Evolutionary conservation across 2,113 vertebrate species (phyloP).

Genomic region (Microtus richardsoni): DNA sequence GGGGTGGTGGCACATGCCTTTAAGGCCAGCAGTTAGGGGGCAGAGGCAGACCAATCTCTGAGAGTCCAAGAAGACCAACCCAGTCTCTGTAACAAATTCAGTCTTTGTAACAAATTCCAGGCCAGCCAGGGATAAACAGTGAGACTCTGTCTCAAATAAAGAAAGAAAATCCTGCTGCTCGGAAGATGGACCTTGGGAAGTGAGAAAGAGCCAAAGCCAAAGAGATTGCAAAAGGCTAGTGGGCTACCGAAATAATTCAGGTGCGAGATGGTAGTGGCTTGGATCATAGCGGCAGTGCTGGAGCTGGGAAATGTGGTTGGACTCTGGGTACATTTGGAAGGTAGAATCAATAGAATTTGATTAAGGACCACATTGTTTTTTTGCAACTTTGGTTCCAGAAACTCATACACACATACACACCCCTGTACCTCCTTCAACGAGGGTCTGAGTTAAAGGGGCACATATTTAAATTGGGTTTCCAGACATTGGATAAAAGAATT

Average conservation of each 20-base stretch:
- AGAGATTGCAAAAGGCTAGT: background rate
- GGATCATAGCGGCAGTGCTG: background rate
- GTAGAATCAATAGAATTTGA: background rate
- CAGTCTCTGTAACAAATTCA: background rate
- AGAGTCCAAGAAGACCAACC: background rate
- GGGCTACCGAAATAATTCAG: slow-evolving; percentile 2
- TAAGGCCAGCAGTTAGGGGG: background rate
- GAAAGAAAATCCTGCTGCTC: background rate
- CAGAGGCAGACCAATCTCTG: background rate
- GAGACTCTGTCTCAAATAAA: background rate
- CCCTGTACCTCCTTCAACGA: background rate
- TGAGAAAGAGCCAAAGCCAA: background rate
- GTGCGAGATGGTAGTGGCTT: background rate
- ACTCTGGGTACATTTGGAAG: background rate
- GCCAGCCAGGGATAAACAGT: background rate
- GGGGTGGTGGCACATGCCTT: no score
- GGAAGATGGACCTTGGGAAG: background rate
- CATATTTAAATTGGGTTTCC: background rate
- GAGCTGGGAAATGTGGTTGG: background rate
- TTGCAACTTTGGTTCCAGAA: slow-evolving; percentile 22
- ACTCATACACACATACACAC: background rate
- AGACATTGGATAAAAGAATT: background rate
- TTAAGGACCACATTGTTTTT: slow-evolving; percentile 24
- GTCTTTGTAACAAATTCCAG: background rate
- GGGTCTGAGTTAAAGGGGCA: background rate